Conservation (phyloP, 1,140 invertebrate species). For the Centruroides vittatus region DNA sequence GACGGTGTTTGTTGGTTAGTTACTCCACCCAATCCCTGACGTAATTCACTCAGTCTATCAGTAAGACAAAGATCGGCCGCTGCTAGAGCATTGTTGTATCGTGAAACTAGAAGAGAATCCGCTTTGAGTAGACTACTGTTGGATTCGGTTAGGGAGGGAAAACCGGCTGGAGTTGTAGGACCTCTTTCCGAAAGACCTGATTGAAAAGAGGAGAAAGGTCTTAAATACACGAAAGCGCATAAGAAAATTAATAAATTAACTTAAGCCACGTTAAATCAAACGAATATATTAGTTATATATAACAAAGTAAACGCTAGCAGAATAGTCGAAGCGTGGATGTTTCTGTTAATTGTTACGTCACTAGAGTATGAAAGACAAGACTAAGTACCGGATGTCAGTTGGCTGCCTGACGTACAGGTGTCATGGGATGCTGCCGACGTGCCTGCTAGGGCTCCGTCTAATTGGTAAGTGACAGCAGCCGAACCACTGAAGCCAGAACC, state of each 20-base stretch:
- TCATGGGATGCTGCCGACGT: conserved; percentile 10
- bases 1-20: conserved; percentile 13
- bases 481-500: background rate
- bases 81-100: conserved; percentile 12
- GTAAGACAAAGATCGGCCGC: conserved; percentile 10
- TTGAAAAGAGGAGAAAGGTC: background rate
- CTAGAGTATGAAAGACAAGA: no score
- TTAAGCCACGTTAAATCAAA: no score
- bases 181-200: background rate
- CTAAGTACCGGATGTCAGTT: background rate
- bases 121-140: conserved; percentile 6
- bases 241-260: background rate
- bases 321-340: background rate
- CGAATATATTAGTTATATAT: no score
- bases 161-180: background rate
- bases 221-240: background rate
- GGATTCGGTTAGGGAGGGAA: conserved; percentile 1
- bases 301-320: no score
- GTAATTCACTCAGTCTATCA: conserved; percentile 24
- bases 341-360: background rate
- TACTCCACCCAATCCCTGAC: conserved; percentile 14
- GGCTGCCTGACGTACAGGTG: conserved; percentile 7
- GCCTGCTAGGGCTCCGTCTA: conserved; percentile 1
- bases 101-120: conserved; percentile 9
- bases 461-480: background rate